Conservation (phyloP, 2,888 invertebrate genomes). For the Tolmerus cingulatus region DNA sequence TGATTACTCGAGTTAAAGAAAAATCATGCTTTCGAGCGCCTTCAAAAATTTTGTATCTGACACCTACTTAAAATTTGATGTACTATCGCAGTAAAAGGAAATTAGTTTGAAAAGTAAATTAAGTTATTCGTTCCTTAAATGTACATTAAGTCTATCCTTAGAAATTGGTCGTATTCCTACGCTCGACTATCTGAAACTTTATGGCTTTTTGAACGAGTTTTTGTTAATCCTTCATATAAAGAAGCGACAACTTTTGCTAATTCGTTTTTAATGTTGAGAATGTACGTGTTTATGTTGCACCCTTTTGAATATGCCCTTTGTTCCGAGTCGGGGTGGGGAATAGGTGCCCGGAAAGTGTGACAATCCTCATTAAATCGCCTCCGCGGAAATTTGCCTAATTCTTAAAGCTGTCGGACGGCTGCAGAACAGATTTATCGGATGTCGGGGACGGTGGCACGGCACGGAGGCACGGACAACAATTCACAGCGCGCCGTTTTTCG, state of each 20-base stretch:
- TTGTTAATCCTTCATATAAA: background rate
- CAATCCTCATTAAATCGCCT: background rate
- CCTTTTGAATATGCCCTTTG: background rate
- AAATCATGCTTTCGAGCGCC: too few species aligned
- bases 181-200: background rate
- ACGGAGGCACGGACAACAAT: background rate
- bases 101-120: too few species aligned
- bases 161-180: background rate
- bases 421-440: conserved; percentile 24
- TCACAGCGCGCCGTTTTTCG: background rate
- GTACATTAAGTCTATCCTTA: background rate
- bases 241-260: background rate
- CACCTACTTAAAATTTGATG: too few species aligned
- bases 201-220: background rate
- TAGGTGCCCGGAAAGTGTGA: background rate
- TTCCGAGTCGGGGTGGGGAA: background rate
- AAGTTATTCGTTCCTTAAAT: too few species aligned
- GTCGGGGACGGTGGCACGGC: background rate
- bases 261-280: background rate
- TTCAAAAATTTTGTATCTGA: too few species aligned
- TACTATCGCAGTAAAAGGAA: too few species aligned
- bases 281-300: background rate
- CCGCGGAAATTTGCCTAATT: background rate
- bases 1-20: too few species aligned
- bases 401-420: background rate